These are phyloP conservation scores for Platycheirus rosarum DNA, from an alignment of 2,888 invertebrate genomes.

Conservation along the genomic window DNA sequence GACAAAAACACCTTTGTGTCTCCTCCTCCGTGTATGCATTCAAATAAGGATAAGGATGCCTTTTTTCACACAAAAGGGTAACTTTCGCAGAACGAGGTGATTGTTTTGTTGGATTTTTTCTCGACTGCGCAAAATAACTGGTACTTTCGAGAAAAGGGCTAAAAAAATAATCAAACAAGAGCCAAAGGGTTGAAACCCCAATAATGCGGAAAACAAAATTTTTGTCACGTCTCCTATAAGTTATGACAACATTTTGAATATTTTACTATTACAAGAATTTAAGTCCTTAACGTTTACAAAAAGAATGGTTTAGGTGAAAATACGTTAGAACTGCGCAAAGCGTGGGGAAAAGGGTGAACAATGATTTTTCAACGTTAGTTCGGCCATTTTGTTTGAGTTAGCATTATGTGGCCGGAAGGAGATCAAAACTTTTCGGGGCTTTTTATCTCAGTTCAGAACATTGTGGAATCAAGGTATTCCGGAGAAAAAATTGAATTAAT, in stretches of 20 bases:
- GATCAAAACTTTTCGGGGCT: constrained; percentile 5
- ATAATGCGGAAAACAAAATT: constrained; percentile 69
- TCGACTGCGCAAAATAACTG: neutral
- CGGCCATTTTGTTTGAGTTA: constrained; percentile 49
- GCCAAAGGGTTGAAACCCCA: constrained; percentile 57
- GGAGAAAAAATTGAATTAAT: constrained; percentile 62
- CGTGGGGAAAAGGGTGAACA: neutral
- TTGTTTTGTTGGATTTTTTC: constrained; percentile 23
- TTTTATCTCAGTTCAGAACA: constrained; percentile 8
- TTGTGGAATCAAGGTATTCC: constrained; percentile 36
- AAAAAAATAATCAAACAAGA: constrained; percentile 48
- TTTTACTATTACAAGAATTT: constrained; percentile 67
- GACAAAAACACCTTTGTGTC: constrained; percentile 61
- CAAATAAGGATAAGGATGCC: constrained; percentile 22
- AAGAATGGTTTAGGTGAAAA: neutral
- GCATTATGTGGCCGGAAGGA: constrained; percentile 11
- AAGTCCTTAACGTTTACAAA: constrained; percentile 40
- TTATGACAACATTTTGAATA: constrained; percentile 74
- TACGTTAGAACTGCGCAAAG: neutral
- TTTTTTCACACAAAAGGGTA: constrained; percentile 43
- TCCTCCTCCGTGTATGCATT: constrained; percentile 4
- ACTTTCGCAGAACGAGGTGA: constrained; percentile 53
- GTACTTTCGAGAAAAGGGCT: constrained; percentile 7
- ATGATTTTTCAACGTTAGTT: constrained; percentile 20
- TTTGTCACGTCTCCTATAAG: constrained; percentile 73